phyloP scores from a whole-genome alignment of 1,140 invertebrate species.

The Teleopsis dalmanni region DNA sequence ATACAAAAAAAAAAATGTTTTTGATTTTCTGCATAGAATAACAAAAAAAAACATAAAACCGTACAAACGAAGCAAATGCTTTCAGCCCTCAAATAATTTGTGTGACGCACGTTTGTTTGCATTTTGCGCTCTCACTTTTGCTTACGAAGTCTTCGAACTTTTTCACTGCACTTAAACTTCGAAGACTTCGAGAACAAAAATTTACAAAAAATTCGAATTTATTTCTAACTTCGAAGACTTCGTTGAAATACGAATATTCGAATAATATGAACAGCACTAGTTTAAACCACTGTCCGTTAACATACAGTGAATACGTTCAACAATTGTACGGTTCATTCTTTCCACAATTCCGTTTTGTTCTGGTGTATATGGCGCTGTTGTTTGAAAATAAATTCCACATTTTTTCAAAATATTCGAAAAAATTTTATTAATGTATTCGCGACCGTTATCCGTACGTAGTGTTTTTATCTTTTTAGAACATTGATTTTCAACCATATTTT shows the following conservation, averaged over 20 bases:
- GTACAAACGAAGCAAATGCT: too few relatives aligned
- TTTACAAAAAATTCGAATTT: constrained; percentile 11
- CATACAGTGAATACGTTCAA: constrained; percentile 12
- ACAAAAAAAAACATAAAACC: too few relatives aligned
- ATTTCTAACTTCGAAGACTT: constrained; percentile 5
- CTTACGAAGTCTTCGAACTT: too few relatives aligned
- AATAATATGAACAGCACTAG: constrained; percentile 46
- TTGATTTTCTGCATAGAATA: too few relatives aligned
- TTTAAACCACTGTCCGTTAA: constrained; percentile 30
- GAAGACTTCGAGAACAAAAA: constrained; percentile 15
- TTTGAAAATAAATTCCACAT: constrained; percentile 5
- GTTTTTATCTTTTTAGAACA: too few relatives aligned
- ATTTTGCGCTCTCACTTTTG: too few relatives aligned
- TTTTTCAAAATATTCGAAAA: constrained; percentile 7
- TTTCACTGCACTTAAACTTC: constrained; percentile 15
- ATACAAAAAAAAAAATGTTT: too few relatives aligned
- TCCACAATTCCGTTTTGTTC: constrained; percentile 4
- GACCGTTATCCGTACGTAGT: constrained; percentile 24
- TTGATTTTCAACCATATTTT: too few relatives aligned
- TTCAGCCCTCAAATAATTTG: too few relatives aligned
- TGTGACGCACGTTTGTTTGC: too few relatives aligned
- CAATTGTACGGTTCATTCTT: constrained; percentile 1
- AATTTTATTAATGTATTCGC: constrained; percentile 19
- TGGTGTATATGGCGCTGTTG: constrained; percentile 5
- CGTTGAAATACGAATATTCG: constrained; percentile 20